These are phyloP conservation scores for Brachypterus glaber DNA, from an alignment of 2,888 invertebrate species.

Conservation along the genomic window DNA sequence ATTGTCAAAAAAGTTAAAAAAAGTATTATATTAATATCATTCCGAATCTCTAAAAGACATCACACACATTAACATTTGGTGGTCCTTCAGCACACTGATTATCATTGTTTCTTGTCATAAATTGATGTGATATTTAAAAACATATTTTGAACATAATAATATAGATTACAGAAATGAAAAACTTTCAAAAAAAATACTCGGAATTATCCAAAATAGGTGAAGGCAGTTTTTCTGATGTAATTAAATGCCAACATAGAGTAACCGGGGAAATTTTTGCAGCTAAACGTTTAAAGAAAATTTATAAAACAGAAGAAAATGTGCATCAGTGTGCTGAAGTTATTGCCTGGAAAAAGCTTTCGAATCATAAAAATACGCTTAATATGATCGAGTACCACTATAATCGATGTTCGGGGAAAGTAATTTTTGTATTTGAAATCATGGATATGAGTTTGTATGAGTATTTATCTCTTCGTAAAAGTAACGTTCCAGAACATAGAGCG, in stretches of 20 bases:
- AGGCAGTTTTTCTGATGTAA: conserved; percentile 59
- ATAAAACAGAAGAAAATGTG: conserved; percentile 47
- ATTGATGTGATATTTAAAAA: too few relatives aligned
- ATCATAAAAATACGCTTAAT: conserved; percentile 53
- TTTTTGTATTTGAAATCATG: conserved; percentile 58
- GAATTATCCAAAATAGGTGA: conserved; percentile 65
- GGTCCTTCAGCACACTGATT: too few relatives aligned
- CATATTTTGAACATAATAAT: too few relatives aligned
- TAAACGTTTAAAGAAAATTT: conserved; percentile 53
- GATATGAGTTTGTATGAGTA: conserved; percentile 60
- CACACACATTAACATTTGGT: too few relatives aligned
- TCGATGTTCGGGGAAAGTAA: conserved; percentile 47
- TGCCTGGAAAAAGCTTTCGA: conserved; percentile 49
- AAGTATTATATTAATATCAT: too few relatives aligned
- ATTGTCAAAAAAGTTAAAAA: too few relatives aligned
- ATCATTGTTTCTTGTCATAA: too few relatives aligned
- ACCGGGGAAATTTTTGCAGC: conserved; percentile 51
- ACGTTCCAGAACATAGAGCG: conserved; percentile 45
- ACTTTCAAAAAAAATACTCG: too few relatives aligned
- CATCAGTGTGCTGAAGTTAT: conserved; percentile 50
- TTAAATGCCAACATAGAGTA: conserved; percentile 52
- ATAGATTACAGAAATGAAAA: too few relatives aligned
- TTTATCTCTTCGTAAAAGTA: conserved; percentile 45
- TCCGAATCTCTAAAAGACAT: too few relatives aligned
- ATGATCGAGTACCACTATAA: conserved; percentile 55